These are phyloP conservation scores for Oligia strigilis DNA, from an alignment of 2,888 invertebrate species.

Conservation along the genomic window DNA sequence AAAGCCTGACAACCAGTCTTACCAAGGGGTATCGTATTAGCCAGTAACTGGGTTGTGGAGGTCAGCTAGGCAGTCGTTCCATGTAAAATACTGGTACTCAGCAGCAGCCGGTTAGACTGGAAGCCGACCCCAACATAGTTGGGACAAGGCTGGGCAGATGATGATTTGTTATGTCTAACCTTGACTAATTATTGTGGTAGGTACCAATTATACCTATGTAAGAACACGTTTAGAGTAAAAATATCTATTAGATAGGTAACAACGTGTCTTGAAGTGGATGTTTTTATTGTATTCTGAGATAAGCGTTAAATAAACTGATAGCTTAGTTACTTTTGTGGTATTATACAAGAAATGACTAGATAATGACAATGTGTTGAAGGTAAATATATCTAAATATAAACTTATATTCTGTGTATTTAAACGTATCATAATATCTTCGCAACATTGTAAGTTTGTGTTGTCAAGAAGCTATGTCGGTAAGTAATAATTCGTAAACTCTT, in stretches of 20 bases:
- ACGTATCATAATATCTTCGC: neutral
- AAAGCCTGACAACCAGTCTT: too few relatives aligned
- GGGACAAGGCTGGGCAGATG: too few relatives aligned
- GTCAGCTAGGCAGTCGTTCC: too few relatives aligned
- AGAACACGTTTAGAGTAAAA: neutral
- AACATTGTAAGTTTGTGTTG: neutral
- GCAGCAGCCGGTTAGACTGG: too few relatives aligned
- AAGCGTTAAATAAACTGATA: neutral
- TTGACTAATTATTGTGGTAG: neutral
- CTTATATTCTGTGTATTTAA: neutral
- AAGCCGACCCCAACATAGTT: too few relatives aligned
- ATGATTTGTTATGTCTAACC: too few relatives aligned
- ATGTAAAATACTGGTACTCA: too few relatives aligned
- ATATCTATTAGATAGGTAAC: neutral
- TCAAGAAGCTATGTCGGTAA: neutral
- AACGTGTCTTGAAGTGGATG: neutral
- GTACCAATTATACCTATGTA: neutral
- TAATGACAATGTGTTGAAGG: neutral
- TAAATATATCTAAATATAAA: constrained; percentile 1
- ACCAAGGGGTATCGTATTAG: too few relatives aligned
- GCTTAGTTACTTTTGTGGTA: neutral
- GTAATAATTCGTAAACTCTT: neutral
- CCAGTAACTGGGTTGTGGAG: too few relatives aligned
- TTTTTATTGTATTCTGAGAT: neutral
- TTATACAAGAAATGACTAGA: neutral